A percentile compares a stretch with the other conserved stretches of the same genome.
These are phyloP conservation scores for Zeugodacus cucurbitae DNA, from an alignment of 1,140 invertebrate genomes.

Conservation along the genomic window DNA sequence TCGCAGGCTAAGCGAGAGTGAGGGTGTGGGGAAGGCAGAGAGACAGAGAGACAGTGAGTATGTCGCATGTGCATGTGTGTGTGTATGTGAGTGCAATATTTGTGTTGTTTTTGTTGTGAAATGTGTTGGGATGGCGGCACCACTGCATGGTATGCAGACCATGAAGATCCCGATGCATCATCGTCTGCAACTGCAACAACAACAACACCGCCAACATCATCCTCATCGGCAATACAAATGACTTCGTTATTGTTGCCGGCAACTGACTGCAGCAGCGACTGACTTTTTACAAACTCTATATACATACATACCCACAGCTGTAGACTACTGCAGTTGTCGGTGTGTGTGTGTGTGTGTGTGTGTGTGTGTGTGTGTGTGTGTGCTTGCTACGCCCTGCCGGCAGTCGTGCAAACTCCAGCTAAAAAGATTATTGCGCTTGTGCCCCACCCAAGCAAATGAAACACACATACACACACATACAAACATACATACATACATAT, in stretches of 20 bases:
- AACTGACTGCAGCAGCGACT: too few species aligned
- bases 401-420: background rate
- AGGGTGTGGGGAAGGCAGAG: background rate
- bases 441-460: conserved; percentile 28
- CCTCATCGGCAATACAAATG: background rate
- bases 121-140: background rate
- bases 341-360: background rate
- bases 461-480: background rate
- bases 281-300: background rate
- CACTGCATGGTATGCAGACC: background rate
- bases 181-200: background rate
- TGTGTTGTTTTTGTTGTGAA: background rate
- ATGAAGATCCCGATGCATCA: conserved; percentile 20
- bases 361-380: background rate
- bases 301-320: background rate
- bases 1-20: background rate
- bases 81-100: background rate
- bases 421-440: background rate
- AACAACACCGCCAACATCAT: background rate
- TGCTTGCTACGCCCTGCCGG: conserved; percentile 5
- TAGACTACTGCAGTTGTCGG: too few species aligned
- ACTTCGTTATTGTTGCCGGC: background rate
- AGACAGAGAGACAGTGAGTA: background rate
- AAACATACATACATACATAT: background rate
- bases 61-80: background rate